Conservation (phyloP, 2,113 vertebrate species). For the Ictidomys tridecemlineatus region DNA sequence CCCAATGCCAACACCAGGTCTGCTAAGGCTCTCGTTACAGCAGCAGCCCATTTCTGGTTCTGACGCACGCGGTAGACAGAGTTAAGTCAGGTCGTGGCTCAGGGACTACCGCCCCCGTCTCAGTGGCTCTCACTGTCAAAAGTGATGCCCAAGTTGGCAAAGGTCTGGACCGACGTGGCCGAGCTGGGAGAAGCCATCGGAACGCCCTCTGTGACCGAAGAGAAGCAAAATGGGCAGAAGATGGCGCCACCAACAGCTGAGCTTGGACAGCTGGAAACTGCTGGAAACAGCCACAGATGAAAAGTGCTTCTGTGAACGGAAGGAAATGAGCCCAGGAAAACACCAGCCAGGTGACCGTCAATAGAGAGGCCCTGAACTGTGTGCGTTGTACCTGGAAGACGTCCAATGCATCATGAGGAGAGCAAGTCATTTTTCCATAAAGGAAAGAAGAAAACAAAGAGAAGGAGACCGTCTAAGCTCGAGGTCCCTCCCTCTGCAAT, state of each 20-base stretch:
- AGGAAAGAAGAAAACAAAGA: too few species aligned
- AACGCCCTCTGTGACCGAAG: not conserved
- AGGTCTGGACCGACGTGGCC: not conserved
- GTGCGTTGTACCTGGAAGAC: not conserved
- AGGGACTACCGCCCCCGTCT: not conserved
- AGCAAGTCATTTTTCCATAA: not conserved
- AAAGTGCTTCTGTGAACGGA: slow-evolving; percentile 62
- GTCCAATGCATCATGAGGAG: not conserved
- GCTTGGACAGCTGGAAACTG: not conserved
- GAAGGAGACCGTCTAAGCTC: accelerated
- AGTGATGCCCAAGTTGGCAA: too few species aligned
- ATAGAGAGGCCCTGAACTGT: not conserved
- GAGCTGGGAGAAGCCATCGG: not conserved
- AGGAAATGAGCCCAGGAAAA: not conserved
- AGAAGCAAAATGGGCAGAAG: not conserved
- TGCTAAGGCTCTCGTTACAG: not conserved
- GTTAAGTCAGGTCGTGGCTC: too few species aligned
- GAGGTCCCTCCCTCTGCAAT: accelerated
- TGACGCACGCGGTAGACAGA: not conserved
- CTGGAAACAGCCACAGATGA: slow-evolving; percentile 64
- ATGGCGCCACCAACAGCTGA: not conserved
- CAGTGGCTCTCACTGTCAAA: not conserved
- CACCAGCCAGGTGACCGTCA: not conserved
- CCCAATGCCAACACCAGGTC: not conserved
- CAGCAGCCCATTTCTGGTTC: not conserved